phyloP scores from a whole-genome alignment of 2,797 vertebrate species.

The Cossypha caffra region DNA sequence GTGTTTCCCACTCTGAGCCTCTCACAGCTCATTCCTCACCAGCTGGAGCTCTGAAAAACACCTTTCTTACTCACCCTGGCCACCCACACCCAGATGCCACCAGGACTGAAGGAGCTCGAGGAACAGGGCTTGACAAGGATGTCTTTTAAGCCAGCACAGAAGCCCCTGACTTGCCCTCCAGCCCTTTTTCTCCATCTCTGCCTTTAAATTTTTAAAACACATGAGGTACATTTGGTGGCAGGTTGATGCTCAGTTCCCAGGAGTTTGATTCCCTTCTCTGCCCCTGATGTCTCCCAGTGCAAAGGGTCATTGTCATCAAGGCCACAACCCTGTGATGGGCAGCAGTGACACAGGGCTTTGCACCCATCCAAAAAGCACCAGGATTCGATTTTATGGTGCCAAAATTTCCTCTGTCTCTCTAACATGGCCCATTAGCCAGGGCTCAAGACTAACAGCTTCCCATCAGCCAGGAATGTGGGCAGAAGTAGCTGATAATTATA shows the following conservation, averaged over 20 bases:
- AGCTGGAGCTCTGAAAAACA: constrained; percentile 4
- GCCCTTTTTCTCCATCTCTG: not conserved
- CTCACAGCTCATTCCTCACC: not conserved
- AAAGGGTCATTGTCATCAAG: not conserved
- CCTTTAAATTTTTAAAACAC: not conserved
- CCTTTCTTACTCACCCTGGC: constrained; percentile 25
- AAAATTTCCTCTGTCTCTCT: not conserved
- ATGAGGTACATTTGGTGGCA: not conserved
- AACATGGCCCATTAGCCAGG: not conserved
- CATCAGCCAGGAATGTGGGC: not conserved
- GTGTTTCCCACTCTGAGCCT: not conserved
- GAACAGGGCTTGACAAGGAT: not conserved
- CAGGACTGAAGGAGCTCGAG: not conserved
- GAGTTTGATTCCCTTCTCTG: not conserved
- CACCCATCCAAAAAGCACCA: not conserved
- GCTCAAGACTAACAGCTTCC: not conserved
- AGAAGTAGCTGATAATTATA: not conserved
- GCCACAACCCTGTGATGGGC: not conserved
- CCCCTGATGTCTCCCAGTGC: not conserved
- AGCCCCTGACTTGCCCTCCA: not conserved
- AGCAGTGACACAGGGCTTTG: not conserved
- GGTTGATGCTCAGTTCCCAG: accelerated
- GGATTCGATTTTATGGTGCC: not conserved
- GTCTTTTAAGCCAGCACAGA: not conserved
- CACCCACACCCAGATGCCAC: constrained; percentile 37